Evolutionary conservation across 2,113 vertebrate genomes (phyloP).

Genomic region (Sebastes fasciatus): DNA sequence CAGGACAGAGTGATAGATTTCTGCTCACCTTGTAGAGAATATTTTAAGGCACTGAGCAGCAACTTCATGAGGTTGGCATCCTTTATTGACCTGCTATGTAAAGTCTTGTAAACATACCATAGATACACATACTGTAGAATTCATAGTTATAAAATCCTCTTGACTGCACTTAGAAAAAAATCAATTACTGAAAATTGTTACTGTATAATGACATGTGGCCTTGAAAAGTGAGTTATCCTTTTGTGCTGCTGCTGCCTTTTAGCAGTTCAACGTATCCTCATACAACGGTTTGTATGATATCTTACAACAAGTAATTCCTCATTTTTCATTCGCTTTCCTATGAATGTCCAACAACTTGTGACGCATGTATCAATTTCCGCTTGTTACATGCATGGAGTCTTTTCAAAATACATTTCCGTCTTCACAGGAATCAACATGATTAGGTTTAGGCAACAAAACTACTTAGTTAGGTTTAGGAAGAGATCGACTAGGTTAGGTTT

Average conservation of each 20-base stretch:
- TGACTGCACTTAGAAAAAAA: not conserved
- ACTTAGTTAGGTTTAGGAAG: too few species aligned
- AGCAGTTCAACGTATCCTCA: not conserved
- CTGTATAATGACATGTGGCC: not conserved
- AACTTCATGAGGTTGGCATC: constrained; percentile 16
- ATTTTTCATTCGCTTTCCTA: too few species aligned
- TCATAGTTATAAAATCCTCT: not conserved
- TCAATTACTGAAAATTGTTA: not conserved
- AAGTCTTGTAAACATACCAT: constrained; percentile 19
- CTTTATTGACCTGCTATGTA: constrained; percentile 41
- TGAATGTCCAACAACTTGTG: too few species aligned
- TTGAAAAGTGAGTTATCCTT: not conserved
- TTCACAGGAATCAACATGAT: too few species aligned
- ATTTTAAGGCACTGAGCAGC: constrained; percentile 8
- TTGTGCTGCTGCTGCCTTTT: not conserved
- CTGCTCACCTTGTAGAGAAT: constrained; percentile 23
- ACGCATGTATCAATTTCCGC: too few species aligned
- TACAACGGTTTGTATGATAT: too few species aligned
- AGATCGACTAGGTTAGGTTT: too few species aligned
- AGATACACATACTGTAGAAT: constrained; percentile 6
- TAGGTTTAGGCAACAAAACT: too few species aligned
- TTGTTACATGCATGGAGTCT: too few species aligned
- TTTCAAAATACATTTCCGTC: too few species aligned
- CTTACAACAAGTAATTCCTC: too few species aligned
- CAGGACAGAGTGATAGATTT: constrained; percentile 57